Evolutionary conservation across 1,140 invertebrate species (phyloP).

Genomic region (Drosophila virilis): DNA sequence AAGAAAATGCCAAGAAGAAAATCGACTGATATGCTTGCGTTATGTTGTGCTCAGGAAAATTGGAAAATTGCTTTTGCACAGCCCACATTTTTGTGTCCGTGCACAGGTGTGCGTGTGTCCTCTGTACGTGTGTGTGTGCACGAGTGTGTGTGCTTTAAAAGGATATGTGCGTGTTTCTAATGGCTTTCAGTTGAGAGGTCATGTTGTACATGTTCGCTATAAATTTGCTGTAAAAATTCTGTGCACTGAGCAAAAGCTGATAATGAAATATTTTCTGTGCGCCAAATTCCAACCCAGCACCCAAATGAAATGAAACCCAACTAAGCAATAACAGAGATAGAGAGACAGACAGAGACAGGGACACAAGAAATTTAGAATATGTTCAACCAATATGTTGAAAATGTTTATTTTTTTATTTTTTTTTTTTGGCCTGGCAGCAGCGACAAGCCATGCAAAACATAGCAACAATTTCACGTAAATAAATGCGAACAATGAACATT

Average conservation of each 20-base stretch:
- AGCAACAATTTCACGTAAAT: conserved; percentile 48
- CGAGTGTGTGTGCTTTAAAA: conserved; percentile 8
- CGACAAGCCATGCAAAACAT: conserved; percentile 33
- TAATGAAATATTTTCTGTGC: conserved; percentile 44
- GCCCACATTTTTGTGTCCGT: conserved; percentile 8
- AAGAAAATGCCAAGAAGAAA: conserved; percentile 3
- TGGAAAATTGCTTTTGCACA: conserved; percentile 35
- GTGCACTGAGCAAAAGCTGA: conserved; percentile 8
- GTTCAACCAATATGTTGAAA: conserved; percentile 59
- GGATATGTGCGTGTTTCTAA: conserved; percentile 50
- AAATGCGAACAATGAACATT: conserved; percentile 43
- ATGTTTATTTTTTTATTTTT: conserved; percentile 44
- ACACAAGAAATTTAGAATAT: conserved; percentile 46
- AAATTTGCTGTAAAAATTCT: conserved; percentile 21
- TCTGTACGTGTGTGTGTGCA: background rate
- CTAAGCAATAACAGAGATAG: conserved; percentile 3
- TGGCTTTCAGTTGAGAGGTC: conserved; percentile 38
- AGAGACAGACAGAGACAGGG: conserved; percentile 3
- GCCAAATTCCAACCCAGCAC: conserved; percentile 29
- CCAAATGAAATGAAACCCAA: conserved; percentile 37
- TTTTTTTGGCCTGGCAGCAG: no score
- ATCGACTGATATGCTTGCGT: conserved; percentile 30
- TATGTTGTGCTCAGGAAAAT: conserved; percentile 45
- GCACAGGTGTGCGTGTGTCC: conserved; percentile 15
- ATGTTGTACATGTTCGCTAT: conserved; percentile 14